These are phyloP conservation scores for Agriotes lineatus DNA, from an alignment of 2,888 invertebrate genomes.

Conservation along the genomic window DNA sequence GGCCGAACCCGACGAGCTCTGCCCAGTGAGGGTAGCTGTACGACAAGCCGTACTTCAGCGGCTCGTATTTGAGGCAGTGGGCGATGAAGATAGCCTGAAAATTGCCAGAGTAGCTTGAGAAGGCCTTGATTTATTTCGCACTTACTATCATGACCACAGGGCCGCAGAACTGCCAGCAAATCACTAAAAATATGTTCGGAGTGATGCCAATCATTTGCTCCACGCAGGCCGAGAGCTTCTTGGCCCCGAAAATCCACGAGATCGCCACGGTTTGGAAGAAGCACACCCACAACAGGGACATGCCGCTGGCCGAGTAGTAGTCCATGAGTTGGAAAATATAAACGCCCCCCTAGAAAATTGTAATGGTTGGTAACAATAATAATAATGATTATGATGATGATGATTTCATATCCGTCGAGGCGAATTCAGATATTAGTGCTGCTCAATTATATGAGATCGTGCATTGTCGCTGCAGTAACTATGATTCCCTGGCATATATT, in stretches of 20 bases:
- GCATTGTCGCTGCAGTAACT: no score
- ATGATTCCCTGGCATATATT: no score
- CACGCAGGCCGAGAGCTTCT: slow-evolving; percentile 71
- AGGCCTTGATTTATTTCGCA: slow-evolving; percentile 39
- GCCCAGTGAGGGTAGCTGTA: slow-evolving; percentile 75
- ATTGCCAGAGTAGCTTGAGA: no score
- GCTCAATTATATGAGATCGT: no score
- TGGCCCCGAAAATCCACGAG: slow-evolving; percentile 72
- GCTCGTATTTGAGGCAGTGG: slow-evolving; percentile 71
- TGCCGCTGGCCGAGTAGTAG: slow-evolving; percentile 72
- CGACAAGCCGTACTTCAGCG: slow-evolving; percentile 69
- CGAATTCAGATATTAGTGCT: no score
- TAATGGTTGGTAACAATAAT: neutral
- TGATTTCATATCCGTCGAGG: no score
- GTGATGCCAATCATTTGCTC: slow-evolving; percentile 74
- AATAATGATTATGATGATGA: no score
- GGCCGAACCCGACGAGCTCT: slow-evolving; percentile 70
- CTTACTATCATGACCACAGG: slow-evolving; percentile 73
- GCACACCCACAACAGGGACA: slow-evolving; percentile 73
- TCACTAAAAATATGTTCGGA: slow-evolving; percentile 69
- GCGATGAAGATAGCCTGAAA: slow-evolving; percentile 74
- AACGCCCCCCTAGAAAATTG: slow-evolving; percentile 80
- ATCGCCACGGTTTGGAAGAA: slow-evolving; percentile 73
- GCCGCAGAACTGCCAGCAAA: slow-evolving; percentile 73
- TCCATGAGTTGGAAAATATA: slow-evolving; percentile 93